phyloP scores from a whole-genome alignment of 37 sponge, comb jelly and placozoan genomes.

The Bolinopsis microptera region DNA sequence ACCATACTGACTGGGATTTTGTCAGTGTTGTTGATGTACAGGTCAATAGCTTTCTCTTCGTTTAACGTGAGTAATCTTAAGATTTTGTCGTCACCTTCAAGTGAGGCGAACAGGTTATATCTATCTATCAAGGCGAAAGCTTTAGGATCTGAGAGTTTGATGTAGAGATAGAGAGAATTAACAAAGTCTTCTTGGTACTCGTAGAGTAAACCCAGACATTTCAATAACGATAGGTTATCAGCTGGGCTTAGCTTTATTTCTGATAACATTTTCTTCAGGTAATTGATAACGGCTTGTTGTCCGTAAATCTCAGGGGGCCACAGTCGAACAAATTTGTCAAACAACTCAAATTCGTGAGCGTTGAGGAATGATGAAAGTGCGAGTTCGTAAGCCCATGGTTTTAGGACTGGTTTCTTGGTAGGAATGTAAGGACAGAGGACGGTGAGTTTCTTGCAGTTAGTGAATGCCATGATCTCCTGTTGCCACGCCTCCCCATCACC shows the following conservation, averaged over 20 bases:
- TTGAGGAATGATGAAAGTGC: constrained; percentile 46
- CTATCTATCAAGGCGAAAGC: constrained; percentile 87
- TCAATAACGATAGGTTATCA: constrained; percentile 12
- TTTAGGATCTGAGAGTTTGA: constrained; percentile 77
- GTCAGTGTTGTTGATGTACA: constrained; percentile 74
- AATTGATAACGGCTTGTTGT: constrained; percentile 16
- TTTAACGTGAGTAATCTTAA: constrained; percentile 73
- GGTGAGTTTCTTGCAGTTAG: constrained; percentile 56
- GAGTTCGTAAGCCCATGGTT: constrained; percentile 50
- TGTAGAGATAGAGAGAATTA: constrained; percentile 82
- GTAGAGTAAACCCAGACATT: constrained; percentile 69
- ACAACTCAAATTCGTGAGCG: constrained; percentile 36
- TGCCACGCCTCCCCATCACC: constrained; percentile 42
- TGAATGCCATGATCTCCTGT: constrained; percentile 31
- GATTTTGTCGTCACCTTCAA: constrained; percentile 75
- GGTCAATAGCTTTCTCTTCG: constrained; percentile 71
- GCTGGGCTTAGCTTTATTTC: constrained; percentile 14
- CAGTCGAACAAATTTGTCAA: not conserved
- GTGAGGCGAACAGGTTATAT: constrained; percentile 76
- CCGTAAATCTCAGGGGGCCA: constrained; percentile 53
- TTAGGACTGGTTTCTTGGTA: not conserved
- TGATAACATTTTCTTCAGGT: constrained; percentile 17
- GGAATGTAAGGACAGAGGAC: constrained; percentile 39
- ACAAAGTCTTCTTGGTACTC: constrained; percentile 76
- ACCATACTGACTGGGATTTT: constrained; percentile 71